Evolutionary conservation across 2,113 vertebrate species (phyloP).

Genomic region (Rhinolophus ferrumequinum): DNA sequence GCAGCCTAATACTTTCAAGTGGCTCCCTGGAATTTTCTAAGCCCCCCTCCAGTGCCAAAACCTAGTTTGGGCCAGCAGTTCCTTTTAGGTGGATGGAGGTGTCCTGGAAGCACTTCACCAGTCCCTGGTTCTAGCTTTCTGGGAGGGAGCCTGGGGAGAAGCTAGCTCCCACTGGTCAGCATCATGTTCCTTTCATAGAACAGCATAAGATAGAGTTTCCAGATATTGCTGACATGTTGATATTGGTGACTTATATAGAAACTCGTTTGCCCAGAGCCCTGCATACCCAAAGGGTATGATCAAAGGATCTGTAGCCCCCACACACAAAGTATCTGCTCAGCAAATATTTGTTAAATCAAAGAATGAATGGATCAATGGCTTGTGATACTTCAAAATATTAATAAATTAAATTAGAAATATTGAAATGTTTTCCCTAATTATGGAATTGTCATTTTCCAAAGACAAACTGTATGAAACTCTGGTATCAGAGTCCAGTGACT

Average conservation of each 20-base stretch:
- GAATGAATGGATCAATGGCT: neutral
- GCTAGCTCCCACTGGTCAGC: neutral
- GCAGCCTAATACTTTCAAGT: neutral
- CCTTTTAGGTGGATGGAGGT: neutral
- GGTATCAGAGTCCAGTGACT: neutral
- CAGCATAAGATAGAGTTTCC: neutral
- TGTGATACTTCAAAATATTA: neutral
- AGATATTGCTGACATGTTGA: neutral
- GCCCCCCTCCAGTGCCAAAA: neutral
- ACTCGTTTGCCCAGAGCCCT: neutral
- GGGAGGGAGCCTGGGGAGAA: neutral
- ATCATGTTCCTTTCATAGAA: neutral
- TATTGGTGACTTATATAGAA: neutral
- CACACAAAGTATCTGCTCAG: neutral
- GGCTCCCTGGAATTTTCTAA: neutral
- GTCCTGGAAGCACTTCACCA: rapidly evolving
- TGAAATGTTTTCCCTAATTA: neutral
- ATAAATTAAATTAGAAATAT: neutral
- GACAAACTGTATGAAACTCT: neutral
- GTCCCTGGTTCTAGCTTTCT: neutral
- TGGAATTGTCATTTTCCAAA: neutral
- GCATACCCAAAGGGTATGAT: neutral
- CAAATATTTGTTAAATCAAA: neutral
- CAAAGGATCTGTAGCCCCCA: neutral
- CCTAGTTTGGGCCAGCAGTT: rapidly evolving